Conservation (phyloP, 2,113 vertebrate species). For the Cephalopholis sonnerati region DNA sequence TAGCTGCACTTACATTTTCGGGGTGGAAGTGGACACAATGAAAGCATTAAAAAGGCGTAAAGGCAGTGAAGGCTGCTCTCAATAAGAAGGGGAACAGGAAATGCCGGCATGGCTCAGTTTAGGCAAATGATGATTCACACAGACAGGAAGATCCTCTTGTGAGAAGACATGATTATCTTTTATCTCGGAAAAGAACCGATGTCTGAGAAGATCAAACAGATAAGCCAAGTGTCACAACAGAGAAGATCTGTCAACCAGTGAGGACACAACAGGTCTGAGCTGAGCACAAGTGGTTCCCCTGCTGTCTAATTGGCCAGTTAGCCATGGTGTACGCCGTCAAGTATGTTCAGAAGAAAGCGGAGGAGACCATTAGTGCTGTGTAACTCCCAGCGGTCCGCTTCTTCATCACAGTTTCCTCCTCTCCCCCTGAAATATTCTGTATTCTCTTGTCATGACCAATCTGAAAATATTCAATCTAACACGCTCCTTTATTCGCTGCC, state of each 20-base stretch:
- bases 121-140: constrained; percentile 27
- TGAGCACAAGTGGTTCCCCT: constrained; percentile 52
- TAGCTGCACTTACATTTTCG: constrained; percentile 25
- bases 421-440: constrained; percentile 35
- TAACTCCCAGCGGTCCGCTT: constrained; percentile 35
- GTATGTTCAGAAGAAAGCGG: constrained; percentile 50
- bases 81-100: constrained; percentile 22
- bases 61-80: not conserved
- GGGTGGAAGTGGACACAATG: constrained; percentile 34
- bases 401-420: constrained; percentile 42
- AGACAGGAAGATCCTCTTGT: constrained; percentile 3
- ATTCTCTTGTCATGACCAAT: constrained; percentile 19
- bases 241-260: constrained; percentile 61
- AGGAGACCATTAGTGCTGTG: constrained; percentile 53
- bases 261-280: constrained; percentile 56
- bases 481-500: constrained; percentile 45
- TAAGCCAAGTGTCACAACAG: constrained; percentile 31
- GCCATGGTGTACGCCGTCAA: constrained; percentile 64
- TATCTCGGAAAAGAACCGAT: constrained; percentile 2
- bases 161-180: constrained; percentile 14
- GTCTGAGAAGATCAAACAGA: constrained; percentile 53
- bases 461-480: constrained; percentile 49
- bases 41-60: constrained; percentile 39
- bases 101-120: constrained; percentile 23
- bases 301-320: constrained; percentile 78